Base-by-base conservation (phyloP, 2,888 invertebrate genomes). In the Trichopria drosophilae region DNA sequence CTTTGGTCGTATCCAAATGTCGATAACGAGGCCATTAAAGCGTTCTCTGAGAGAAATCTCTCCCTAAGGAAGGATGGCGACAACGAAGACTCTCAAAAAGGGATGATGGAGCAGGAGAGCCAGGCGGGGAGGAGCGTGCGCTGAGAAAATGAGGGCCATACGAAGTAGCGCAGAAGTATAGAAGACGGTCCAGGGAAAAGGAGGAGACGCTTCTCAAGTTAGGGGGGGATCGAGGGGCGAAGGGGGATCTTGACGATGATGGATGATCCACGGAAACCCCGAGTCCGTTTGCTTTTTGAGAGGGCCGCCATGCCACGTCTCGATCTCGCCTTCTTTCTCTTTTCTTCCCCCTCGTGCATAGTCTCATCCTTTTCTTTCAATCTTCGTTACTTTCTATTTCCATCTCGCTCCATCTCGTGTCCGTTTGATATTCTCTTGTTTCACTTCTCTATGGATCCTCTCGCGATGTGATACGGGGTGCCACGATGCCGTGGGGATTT, bases 201-300 rank as follows among this genome's bases (percentile, higher is more conserved):
- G 51, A 57, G 58, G 43, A 45, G 60, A 55, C n/a, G n/a, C n/a
- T n/a, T n/a, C n/a, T n/a, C n/a, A n/a, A n/a, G n/a, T n/a, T n/a
- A n/a, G n/a, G n/a, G n/a, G n/a, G n/a, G n/a, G n/a, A n/a, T n/a
- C n/a, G 60, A 64, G 62, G 66, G 66, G 67, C 63, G 61, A 65
- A 62, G 64, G 63, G 64, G 63, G 65, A 61, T 65, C 65, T 64
- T 72, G 75, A 75, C 72, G 73, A 75, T 75, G 74, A 75, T 71
- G 73, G 66, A 75, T 75, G 69, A 68, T 64, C 68, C 65, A 69
- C 66, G 68, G 72, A 72, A 73, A 72, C 67, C 61, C 65, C 64
- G 63, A 66, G 67, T 64, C 65, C 70, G 68, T 63, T 71, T 64
- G 66, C 72, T 72, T 72, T 72, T 70, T 40, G 60, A 56, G 68